Conservation (phyloP, 2,888 invertebrate genomes). For the Deroplatys truncata region DNA sequence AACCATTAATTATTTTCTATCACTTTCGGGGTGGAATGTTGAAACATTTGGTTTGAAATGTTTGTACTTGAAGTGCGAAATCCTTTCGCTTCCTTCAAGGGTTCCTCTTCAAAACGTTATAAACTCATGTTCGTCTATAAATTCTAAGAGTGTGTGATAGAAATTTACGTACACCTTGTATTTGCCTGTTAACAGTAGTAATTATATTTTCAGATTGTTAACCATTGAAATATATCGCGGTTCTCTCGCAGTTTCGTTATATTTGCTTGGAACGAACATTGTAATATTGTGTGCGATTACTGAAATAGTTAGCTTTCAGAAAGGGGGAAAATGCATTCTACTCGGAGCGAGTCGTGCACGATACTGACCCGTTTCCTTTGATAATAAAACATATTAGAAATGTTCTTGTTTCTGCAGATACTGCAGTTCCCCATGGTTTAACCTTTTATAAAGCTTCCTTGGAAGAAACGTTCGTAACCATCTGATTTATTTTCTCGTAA, state of each 20-base stretch:
- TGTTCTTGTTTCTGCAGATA: neutral
- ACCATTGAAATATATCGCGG: too few species aligned
- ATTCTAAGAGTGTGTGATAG: too few species aligned
- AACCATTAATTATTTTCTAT: too few species aligned
- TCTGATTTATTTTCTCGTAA: neutral
- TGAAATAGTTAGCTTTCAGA: neutral
- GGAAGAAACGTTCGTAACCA: neutral
- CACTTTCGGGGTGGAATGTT: too few species aligned
- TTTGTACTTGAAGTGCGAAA: too few species aligned
- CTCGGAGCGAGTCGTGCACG: neutral
- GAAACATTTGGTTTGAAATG: too few species aligned
- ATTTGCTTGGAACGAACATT: neutral
- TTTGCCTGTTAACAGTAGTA: too few species aligned
- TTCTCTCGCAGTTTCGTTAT: neutral
- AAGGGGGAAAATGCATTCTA: neutral
- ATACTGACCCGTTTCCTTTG: neutral
- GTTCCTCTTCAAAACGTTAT: too few species aligned
- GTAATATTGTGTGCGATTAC: neutral
- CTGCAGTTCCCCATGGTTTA: neutral
- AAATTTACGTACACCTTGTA: too few species aligned
- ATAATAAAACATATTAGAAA: neutral
- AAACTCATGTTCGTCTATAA: too few species aligned
- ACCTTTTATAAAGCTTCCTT: neutral
- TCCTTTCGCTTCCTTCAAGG: too few species aligned
- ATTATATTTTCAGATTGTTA: too few species aligned